Conservation (phyloP, 2,797 vertebrate species). For the Clarias laeviceps region DNA sequence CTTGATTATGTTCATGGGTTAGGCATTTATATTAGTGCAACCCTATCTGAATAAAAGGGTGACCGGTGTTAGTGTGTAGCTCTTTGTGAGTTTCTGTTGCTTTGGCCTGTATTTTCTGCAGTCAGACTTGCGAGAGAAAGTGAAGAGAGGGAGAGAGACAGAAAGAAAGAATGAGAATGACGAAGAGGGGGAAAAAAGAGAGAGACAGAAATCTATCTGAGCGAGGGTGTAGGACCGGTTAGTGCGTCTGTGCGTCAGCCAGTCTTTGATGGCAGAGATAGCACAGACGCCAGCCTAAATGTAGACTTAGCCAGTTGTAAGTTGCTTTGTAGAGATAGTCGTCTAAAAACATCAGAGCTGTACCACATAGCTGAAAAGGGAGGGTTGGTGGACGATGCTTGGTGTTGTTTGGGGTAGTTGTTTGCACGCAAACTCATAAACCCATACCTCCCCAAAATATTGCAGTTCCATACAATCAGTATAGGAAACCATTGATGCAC, state of each 20-base stretch:
- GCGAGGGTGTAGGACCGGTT: slow-evolving; percentile 76
- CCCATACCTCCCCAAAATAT: not conserved
- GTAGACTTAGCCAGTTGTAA: slow-evolving; percentile 72
- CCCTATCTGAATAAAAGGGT: slow-evolving; percentile 12
- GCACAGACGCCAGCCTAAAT: slow-evolving; percentile 78
- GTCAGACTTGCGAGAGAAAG: not conserved
- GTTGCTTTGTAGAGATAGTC: slow-evolving; percentile 71
- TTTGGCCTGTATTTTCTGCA: slow-evolving; percentile 7
- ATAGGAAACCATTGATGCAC: slow-evolving; percentile 46
- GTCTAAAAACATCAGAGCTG: slow-evolving; percentile 70
- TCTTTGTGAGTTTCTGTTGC: slow-evolving; percentile 16
- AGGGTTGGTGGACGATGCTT: not conserved
- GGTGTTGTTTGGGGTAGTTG: slow-evolving; percentile 7
- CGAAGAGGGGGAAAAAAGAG: slow-evolving; percentile 44
- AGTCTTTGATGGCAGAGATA: slow-evolving; percentile 81
- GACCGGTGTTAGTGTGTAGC: not conserved
- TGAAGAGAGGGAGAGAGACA: not conserved
- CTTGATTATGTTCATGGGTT: slow-evolving; percentile 9
- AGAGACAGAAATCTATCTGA: slow-evolving; percentile 77
- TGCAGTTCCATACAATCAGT: slow-evolving; percentile 26
- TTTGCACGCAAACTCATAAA: not conserved
- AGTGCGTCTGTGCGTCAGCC: slow-evolving; percentile 73
- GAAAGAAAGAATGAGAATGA: not conserved
- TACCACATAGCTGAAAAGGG: slow-evolving; percentile 51
- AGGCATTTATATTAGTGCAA: slow-evolving; percentile 2